Evolutionary conservation across 1,140 invertebrate genomes (phyloP).

Genomic region (Drosophila suzukii): DNA sequence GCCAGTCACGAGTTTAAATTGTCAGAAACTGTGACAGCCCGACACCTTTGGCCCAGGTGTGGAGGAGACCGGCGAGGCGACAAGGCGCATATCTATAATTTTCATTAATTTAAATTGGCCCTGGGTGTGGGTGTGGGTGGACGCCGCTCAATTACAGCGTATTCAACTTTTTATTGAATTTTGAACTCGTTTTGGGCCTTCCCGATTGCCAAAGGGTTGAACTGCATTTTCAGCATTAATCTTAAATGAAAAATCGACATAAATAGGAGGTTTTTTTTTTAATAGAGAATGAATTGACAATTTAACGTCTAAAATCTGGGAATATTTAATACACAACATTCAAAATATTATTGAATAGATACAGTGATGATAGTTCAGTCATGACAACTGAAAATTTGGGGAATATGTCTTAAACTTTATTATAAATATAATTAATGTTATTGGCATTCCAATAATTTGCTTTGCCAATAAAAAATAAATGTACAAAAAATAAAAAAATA

Average conservation of each 20-base stretch:
- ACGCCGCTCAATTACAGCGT: constrained; percentile 22
- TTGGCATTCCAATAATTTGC: no score
- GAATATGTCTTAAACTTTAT: no score
- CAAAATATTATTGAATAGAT: no score
- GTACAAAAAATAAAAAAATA: no score
- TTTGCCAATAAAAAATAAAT: no score
- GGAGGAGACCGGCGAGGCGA: constrained; percentile 30
- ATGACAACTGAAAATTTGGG: no score
- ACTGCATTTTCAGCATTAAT: no score
- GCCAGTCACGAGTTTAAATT: constrained; percentile 60
- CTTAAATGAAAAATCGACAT: not conserved
- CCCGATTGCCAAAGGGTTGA: not conserved
- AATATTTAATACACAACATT: no score
- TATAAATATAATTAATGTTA: no score
- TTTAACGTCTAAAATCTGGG: no score
- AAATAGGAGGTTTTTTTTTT: not conserved
- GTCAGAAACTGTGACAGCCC: constrained; percentile 59
- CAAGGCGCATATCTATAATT: constrained; percentile 72
- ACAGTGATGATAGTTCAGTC: no score
- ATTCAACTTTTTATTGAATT: constrained; percentile 40
- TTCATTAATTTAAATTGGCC: constrained; percentile 68
- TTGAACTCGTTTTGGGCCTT: constrained; percentile 1
- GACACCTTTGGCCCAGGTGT: constrained; percentile 46
- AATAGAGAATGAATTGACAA: no score
- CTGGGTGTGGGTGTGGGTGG: constrained; percentile 6